Evolutionary conservation across 2,888 invertebrate genomes (phyloP), one percentile per base, ranked within the genome.

Genomic region (Mythimna ferrago): DNA sequence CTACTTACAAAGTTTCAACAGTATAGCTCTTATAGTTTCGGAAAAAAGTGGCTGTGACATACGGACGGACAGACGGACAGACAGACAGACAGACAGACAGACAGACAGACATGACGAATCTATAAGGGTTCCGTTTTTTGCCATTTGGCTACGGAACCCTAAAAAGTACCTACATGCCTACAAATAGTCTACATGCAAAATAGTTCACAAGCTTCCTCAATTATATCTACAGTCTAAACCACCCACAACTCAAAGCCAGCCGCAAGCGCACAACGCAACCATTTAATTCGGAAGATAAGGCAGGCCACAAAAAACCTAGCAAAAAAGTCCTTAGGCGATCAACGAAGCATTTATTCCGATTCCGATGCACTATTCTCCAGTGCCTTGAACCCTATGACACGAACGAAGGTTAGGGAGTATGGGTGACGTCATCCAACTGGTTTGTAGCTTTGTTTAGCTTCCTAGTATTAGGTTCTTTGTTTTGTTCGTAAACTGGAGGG

Each of bases 311-410:
- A 84, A 84, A 85, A 74, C 19, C 32, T 32, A 32, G 7, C 58
- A 74, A 81, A 83, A 86, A 75, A 82, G 71, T 69, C 16, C 51
- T 76, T 77, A 82, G 75, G 78, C 69, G 80, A 71, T 72, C 81
- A 86, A 75, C 81, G 81, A 76, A 84, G 80, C 80, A 85, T 84
- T 86, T 84, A 84, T 80, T 80, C 73, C 71, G 73, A 86, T 85
- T 86, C 73, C 66, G 82, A 77, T 86, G 86, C 86, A 86, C 86
- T 86, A 86, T 82, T 79, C 78, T 82, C 66, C 61, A 69, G 74
- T 73, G 14, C 84, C 86, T 86, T 86, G 86, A 86, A 86, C 86
- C 79, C 77, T 81, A 77, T 82, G 86, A 86, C 84, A 76, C 72
- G 66, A 32, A 16, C 65, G 84, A 86, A 86, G 86, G 86, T 78